Evolutionary conservation across 2,797 vertebrate genomes (phyloP).

Genomic region (Champsocephalus gunnari): DNA sequence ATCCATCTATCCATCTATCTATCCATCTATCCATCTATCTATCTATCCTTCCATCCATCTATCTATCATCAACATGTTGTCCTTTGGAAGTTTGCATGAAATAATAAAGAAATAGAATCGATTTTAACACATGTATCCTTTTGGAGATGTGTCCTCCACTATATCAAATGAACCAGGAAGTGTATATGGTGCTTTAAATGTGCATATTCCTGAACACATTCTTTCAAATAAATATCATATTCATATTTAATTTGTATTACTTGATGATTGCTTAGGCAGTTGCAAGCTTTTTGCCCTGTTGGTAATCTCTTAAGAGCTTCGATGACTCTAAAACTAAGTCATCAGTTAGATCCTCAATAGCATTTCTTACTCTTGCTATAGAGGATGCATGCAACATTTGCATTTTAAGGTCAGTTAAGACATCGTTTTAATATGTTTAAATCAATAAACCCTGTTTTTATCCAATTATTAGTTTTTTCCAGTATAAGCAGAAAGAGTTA

Average conservation of each 20-base stretch:
- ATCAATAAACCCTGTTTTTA: background rate
- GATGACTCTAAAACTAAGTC: background rate
- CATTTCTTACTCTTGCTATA: background rate
- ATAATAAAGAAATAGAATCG: background rate
- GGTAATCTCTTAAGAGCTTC: background rate
- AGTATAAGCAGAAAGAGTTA: background rate
- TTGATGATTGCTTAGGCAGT: background rate
- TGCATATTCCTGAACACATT: background rate
- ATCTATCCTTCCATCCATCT: background rate
- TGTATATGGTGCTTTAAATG: background rate
- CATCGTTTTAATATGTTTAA: background rate
- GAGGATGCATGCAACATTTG: background rate
- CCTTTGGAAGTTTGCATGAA: too few relatives aligned
- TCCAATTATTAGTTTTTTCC: background rate
- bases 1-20: background rate
- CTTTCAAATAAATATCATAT: too few relatives aligned
- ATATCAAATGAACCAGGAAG: background rate
- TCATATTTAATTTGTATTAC: too few relatives aligned
- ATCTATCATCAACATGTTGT: too few relatives aligned
- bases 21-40: background rate
- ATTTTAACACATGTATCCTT: background rate
- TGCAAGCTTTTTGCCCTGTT: background rate
- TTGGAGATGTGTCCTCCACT: too few relatives aligned
- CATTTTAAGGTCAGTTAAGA: slow-evolving; percentile 1
- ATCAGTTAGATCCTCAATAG: background rate